Base-by-base conservation (phyloP, 2,797 vertebrate genomes). In the Aplochiton taeniatus region DNA sequence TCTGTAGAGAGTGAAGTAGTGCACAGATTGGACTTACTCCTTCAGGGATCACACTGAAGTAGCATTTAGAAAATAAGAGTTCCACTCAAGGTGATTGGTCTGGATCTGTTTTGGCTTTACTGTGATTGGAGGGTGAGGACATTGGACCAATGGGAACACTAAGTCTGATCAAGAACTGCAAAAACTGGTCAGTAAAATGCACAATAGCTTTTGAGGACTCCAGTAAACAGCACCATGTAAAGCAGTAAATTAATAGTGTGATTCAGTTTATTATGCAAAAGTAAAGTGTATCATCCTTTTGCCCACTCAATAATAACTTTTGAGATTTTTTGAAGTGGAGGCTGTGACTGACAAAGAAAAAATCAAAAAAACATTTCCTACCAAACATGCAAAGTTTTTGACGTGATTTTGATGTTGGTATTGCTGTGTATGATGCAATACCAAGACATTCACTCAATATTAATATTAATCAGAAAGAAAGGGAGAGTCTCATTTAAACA, bases 1-100 rank as follows among this genome's bases (percentile, higher is more conserved):
- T 44, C 13, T 17, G 43, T 63, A 47, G 47, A 46, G 76, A 64
- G 61, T 80, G 80, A 90, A 84, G 71, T 73, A 58, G 68, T 82
- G 69, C 77, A 72, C 31, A 31, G 31, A 31, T 31, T 31, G 31
- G 31, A 31, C 31, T n/a, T n/a, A n/a, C n/a, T 31, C 31, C 31
- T 31, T 31, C 6, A 31, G 31, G 31, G 31, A 31, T 31, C 31
- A 31, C 31, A 31, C 31, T 31, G 31, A 78, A 82, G 80, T 69
- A 14, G 78, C 69, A 50, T 17, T 10, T 56, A 55, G 63, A 69
- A 76, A 79, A 83, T 20, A 65, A 71, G 48, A 64, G 73, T 69
- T 48, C 70, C 65, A 72, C 74, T 85, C 63, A 62, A 57, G 47
- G 66, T 58, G 69, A 82, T 77, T 79, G 74, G 70, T 63, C 56